Conservation (phyloP, 2,113 vertebrate genomes). For the Gorsachius goisagi region DNA sequence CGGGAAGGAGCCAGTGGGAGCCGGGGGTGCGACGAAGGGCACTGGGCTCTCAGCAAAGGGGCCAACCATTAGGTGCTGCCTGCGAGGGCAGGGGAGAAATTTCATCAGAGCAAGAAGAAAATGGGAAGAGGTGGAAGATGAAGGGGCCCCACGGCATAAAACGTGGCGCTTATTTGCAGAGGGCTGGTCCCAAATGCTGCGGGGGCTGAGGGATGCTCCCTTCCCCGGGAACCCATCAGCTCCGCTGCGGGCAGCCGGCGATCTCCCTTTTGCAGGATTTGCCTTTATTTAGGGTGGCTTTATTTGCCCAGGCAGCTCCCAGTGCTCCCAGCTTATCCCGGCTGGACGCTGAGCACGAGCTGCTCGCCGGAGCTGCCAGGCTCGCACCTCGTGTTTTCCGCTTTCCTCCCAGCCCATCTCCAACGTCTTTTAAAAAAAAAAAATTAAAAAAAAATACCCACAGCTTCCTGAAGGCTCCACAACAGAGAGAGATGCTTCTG, state of each 20-base stretch:
- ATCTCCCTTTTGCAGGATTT: neutral
- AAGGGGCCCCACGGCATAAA: neutral
- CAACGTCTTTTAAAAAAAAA: neutral
- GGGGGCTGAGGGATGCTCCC: neutral
- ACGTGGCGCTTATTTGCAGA: fast-evolving
- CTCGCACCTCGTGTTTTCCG: neutral
- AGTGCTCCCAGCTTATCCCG: neutral
- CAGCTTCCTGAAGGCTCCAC: neutral
- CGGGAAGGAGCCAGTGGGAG: neutral
- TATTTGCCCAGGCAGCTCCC: no score
- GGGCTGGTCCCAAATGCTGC: neutral
- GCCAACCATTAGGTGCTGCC: neutral
- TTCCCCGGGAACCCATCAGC: neutral
- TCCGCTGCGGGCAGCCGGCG: neutral
- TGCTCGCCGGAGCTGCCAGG: neutral
- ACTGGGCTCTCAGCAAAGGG: neutral
- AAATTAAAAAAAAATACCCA: neutral
- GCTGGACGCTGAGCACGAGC: neutral
- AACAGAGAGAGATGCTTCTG: neutral
- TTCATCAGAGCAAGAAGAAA: neutral
- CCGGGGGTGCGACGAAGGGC: neutral
- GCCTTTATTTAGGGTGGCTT: neutral
- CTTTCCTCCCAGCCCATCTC: neutral
- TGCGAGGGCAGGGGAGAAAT: neutral
- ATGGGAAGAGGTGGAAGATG: neutral